phyloP scores from a whole-genome alignment of 2,797 vertebrate genomes.

The Chloroceryle amazona region DNA sequence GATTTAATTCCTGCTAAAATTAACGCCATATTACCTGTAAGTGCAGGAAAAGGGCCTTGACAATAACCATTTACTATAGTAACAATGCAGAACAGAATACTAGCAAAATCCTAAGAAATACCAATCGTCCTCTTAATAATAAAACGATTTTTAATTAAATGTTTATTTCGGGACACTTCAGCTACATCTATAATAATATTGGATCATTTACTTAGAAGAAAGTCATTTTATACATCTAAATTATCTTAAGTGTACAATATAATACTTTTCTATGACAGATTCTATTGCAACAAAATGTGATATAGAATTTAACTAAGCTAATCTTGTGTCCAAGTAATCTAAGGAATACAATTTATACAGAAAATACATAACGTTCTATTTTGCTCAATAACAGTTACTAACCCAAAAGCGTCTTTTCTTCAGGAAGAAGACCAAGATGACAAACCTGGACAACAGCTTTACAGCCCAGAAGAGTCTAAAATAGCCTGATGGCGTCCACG shows the following conservation, averaged over 20 bases:
- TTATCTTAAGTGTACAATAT: background rate
- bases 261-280: background rate
- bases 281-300: background rate
- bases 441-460: constrained; percentile 1
- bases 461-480: background rate
- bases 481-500: constrained; percentile 48
- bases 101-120: background rate
- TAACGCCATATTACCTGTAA: background rate
- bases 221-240: fast-evolving
- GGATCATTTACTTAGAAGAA: background rate
- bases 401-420: constrained; percentile 31
- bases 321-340: background rate
- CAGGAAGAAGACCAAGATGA: background rate
- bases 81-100: constrained; percentile 26
- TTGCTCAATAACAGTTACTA: background rate
- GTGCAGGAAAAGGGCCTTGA: background rate
- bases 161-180: background rate
- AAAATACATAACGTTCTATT: background rate
- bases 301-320: background rate
- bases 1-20: background rate
- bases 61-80: background rate
- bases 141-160: background rate
- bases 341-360: background rate
- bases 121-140: background rate
- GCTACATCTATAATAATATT: background rate